phyloP scores from a whole-genome alignment of 2,888 invertebrate genomes.

The Eulithis testata region DNA sequence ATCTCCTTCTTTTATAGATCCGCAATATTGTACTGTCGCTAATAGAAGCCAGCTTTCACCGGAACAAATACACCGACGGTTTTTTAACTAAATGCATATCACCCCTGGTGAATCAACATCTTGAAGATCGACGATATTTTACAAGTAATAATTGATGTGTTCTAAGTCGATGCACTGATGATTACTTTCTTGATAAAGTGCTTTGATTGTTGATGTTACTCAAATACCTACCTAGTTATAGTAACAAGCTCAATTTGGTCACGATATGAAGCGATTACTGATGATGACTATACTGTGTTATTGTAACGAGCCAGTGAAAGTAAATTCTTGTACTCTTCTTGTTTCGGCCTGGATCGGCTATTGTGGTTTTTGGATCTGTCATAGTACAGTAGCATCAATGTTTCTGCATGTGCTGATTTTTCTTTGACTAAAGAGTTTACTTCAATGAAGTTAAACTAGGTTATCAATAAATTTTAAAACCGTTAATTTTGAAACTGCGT shows the following conservation, averaged over 20 bases:
- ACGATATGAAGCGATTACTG: conserved; percentile 3
- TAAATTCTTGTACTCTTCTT: conserved; percentile 50
- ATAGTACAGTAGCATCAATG: neutral
- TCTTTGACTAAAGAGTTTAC: neutral
- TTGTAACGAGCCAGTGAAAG: conserved; percentile 54
- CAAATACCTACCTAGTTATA: neutral
- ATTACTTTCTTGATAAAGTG: neutral
- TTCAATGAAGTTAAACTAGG: too few relatives aligned
- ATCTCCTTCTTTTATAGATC: conserved; percentile 7
- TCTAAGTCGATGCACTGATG: neutral
- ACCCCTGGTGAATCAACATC: too few relatives aligned
- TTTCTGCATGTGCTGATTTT: neutral
- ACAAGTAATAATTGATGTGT: too few relatives aligned
- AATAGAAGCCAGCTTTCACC: neutral
- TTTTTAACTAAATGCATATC: neutral
- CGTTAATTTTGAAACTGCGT: too few relatives aligned
- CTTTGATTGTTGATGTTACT: neutral
- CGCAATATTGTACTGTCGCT: conserved; percentile 4
- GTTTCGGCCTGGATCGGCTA: conserved; percentile 41
- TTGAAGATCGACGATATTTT: too few relatives aligned
- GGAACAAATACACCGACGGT: neutral
- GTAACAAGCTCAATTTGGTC: conserved; percentile 3
- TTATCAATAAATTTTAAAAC: too few relatives aligned
- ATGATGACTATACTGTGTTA: conserved; percentile 5
- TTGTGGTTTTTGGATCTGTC: conserved; percentile 24